Evolutionary conservation across 2,888 invertebrate genomes (phyloP).

Genomic region (Andrena praecox): DNA sequence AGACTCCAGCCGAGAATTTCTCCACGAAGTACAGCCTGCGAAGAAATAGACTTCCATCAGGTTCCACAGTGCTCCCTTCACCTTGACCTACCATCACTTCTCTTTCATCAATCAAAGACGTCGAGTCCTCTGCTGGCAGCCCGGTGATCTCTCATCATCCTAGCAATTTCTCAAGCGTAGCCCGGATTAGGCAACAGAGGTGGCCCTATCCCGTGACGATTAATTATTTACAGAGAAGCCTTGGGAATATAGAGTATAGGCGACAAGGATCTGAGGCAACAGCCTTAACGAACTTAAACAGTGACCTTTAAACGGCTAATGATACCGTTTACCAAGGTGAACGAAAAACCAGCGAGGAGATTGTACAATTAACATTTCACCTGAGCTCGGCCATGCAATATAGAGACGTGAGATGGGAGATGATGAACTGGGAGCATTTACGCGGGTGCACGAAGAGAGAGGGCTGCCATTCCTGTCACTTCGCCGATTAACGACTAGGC

Average conservation of each 20-base stretch:
- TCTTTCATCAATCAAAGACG: no score
- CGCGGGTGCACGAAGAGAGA: constrained; percentile 36
- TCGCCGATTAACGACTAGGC: constrained; percentile 35
- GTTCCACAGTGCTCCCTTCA: no score
- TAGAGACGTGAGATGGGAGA: constrained; percentile 24
- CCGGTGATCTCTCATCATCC: no score
- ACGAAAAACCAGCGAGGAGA: constrained; percentile 7
- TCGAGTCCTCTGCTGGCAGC: no score
- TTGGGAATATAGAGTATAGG: neutral
- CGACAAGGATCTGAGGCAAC: neutral
- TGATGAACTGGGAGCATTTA: constrained; percentile 44
- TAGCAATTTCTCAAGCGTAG: no score
- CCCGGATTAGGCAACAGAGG: no score
- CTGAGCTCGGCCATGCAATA: neutral
- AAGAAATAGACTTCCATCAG: no score
- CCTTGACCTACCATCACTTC: no score
- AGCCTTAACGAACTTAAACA: neutral
- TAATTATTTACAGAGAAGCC: no score
- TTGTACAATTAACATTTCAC: constrained; percentile 16
- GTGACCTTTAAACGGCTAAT: constrained; percentile 3
- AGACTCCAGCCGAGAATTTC: no score
- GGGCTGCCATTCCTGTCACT: constrained; percentile 49
- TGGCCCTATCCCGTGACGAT: no score
- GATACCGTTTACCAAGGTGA: constrained; percentile 7
- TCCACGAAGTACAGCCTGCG: no score